Evolutionary conservation across 2,888 invertebrate genomes (phyloP), one percentile per base, ranked within the genome.

Genomic region (Ischnura elegans): DNA sequence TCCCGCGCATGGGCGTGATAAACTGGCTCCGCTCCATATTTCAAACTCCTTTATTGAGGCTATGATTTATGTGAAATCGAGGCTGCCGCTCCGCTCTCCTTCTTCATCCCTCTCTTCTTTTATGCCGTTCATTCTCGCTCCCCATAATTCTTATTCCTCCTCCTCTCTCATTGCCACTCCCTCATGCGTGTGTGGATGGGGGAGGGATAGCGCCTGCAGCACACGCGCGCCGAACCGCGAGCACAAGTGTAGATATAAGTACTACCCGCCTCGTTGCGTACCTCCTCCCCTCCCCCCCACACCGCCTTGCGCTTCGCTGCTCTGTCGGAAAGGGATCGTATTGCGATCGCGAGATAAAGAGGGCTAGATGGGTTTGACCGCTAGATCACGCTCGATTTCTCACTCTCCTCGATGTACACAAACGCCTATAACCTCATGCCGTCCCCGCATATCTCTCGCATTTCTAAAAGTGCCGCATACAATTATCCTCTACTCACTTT

Each of bases 11-110:
- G 90, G 90, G 90, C 90, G 90, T 90, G 90, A 90, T 90, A 90
- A 90, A 90, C 90, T 61, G 90, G 90, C 90, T 90, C 47, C 90
- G 90, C 90, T 61, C 90, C 90, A 90, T 90, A 90, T 90, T 90
- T 90, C 90, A 90, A 90, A 90, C 90, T 66, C 90, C 90, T 90
- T 90, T 90, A 90, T 90, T 90, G 90, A 90, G 90, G 66, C 90
- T 90, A 90, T 90, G 90, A 90, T 55, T 90, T 90, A 90, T 90
- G 90, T 90, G 90, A 90, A 90, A 90, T 90, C 90, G 90, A 66
- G 90, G 90, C 90, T 66, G 90, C 90, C 90, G 36, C n/a, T 87
- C 87, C 87, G 87, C 42, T 55, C 87, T 76, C n/a, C n/a, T n/a
- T n/a, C 76, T 76, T 76, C 76, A 76, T 76, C 76, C 90, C 90